Percentiles rank a stretch among this genome's conserved stretches.
phyloP scores from a whole-genome alignment of 2,113 vertebrate species.

The Reinhardtius hippoglossoides region DNA sequence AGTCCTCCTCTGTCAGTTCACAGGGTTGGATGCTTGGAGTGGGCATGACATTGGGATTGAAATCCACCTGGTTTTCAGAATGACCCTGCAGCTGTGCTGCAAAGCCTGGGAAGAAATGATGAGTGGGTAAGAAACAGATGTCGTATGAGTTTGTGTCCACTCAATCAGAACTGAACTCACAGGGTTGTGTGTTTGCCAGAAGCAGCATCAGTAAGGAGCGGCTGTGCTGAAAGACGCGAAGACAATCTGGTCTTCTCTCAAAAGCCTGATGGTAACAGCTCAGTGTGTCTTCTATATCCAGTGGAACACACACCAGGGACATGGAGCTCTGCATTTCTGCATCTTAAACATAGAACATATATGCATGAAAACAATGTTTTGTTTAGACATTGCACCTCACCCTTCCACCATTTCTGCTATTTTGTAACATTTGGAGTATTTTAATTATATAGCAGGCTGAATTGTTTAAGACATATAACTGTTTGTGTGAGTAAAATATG shows the following conservation, averaged over 20 bases:
- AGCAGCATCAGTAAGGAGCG: slow-evolving; percentile 86
- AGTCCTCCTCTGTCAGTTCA: slow-evolving; percentile 86
- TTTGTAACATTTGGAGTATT: neutral
- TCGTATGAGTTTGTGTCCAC: slow-evolving; percentile 4
- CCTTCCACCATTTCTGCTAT: neutral
- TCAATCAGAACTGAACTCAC: slow-evolving; percentile 76
- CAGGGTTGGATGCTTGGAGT: slow-evolving; percentile 73
- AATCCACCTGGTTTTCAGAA: slow-evolving; percentile 76
- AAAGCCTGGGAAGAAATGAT: slow-evolving; percentile 39
- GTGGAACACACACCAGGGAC: slow-evolving; percentile 85
- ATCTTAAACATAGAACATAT: slow-evolving; percentile 47
- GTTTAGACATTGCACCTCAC: neutral
- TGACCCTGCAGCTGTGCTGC: slow-evolving; percentile 35
- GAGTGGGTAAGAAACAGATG: neutral
- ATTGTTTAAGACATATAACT: neutral
- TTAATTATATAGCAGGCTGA: neutral
- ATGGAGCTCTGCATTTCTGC: slow-evolving; percentile 78
- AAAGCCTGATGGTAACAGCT: slow-evolving; percentile 87
- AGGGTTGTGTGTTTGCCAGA: slow-evolving; percentile 86
- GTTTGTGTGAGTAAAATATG: neutral
- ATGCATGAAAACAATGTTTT: neutral
- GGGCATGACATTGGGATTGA: slow-evolving; percentile 71
- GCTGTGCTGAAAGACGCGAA: slow-evolving; percentile 87
- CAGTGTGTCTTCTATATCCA: slow-evolving; percentile 89
- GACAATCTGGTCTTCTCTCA: slow-evolving; percentile 80